Evolutionary conservation across 2,888 invertebrate genomes (phyloP).

Genomic region (Empis livida): DNA sequence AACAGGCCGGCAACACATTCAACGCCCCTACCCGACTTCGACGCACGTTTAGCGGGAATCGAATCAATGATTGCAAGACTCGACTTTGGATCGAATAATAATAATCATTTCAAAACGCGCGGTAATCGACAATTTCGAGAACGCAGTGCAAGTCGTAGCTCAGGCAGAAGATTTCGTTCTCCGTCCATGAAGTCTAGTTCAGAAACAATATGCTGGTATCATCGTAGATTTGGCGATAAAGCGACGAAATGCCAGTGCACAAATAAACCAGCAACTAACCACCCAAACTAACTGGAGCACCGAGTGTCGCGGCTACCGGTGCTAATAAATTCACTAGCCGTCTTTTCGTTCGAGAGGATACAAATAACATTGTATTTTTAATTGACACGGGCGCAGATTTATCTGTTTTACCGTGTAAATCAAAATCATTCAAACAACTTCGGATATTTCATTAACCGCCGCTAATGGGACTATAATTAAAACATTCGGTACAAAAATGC

Average conservation of each 20-base stretch:
- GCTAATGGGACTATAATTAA: slow-evolving; percentile 2
- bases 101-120: background rate
- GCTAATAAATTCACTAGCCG: background rate
- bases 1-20: too few relatives aligned
- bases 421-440: background rate
- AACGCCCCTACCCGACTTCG: too few relatives aligned
- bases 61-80: background rate
- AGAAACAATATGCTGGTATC: background rate
- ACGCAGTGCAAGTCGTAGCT: background rate
- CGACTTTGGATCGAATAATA: background rate
- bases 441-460: background rate
- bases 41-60: too few relatives aligned
- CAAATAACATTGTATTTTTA: background rate
- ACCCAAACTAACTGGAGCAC: background rate
- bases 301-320: background rate
- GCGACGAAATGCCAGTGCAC: background rate
- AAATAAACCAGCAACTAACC: background rate
- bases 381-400: background rate
- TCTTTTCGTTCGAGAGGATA: background rate
- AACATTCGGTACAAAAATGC: slow-evolving; percentile 3
- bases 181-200: background rate
- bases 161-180: background rate
- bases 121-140: background rate
- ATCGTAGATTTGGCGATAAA: background rate
- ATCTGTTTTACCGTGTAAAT: background rate